Evolutionary conservation across 2,113 vertebrate genomes (phyloP).

Genomic region (Gobius niger): DNA sequence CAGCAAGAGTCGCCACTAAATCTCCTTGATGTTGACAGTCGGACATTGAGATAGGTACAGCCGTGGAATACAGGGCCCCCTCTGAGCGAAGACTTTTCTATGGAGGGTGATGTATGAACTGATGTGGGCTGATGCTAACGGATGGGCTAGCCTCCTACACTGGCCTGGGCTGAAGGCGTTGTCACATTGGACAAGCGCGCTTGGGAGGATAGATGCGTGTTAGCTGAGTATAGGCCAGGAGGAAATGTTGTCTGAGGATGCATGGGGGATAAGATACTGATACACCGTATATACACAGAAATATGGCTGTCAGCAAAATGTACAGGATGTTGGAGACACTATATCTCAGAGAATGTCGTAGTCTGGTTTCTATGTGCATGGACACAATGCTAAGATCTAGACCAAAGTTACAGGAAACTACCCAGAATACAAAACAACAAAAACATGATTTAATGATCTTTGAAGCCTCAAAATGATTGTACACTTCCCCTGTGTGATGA

Average conservation of each 20-base stretch:
- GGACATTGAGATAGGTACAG: constrained; percentile 40
- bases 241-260: constrained; percentile 51
- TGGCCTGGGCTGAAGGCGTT: constrained; percentile 41
- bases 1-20: constrained; percentile 55
- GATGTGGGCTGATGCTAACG: constrained; percentile 46
- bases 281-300: constrained; percentile 1
- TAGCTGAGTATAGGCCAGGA: constrained; percentile 33
- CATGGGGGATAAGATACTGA: constrained; percentile 39
- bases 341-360: neutral
- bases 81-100: constrained; percentile 30
- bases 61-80: constrained; percentile 31
- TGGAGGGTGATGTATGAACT: constrained; percentile 54
- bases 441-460: neutral
- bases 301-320: constrained; percentile 31
- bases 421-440: neutral
- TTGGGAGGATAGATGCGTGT: constrained; percentile 56
- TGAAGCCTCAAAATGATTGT: no score
- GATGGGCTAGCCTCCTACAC: constrained; percentile 49
- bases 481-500: no score
- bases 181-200: constrained; percentile 53
- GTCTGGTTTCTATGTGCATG: neutral
- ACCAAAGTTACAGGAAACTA: neutral
- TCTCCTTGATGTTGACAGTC: constrained; percentile 56
- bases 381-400: neutral
- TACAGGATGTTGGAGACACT: neutral